Evolutionary conservation across 2,888 invertebrate genomes (phyloP), one percentile per base, ranked within the genome.

Genomic region (Ophonus ardosiacus): DNA sequence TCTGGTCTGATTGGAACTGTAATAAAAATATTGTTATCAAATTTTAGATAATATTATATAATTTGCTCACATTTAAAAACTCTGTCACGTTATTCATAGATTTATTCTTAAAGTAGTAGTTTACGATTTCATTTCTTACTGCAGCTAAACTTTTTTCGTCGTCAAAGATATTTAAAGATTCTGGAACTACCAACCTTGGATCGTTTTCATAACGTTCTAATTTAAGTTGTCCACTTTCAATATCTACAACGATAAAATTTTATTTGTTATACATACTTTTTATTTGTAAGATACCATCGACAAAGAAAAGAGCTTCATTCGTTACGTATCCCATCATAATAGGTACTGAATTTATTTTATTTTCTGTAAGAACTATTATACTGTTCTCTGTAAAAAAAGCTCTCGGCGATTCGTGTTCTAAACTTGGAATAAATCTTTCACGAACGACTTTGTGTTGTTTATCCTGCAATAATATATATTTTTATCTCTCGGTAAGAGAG

Each of bases 251-350:
- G 2, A 2, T 13, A 51, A 13, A 63, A 59, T 59, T 59, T 15
- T 15, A 59, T 7, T 59, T 59, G 7, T 3, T 15, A 59, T 59
- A 59, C 8, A 51, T 51, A 51, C 8, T 0, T 10, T 51, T 51
- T 13, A 51, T 13, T 51, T 5, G 43, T 51, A 13, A 10, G 13
- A 51, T 51, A 51, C 43, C 43, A 2, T 51, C 24, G 4, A 63
- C 2, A 18, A 24, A 18, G 18, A 63, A 63, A 13, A 63, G 31
- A 7, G 40, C 68, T 81, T 81, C 81, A 68, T 68, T 24, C 0
- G 68, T 24, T n/a, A 68, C 68, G 15, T 81, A 81, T 10, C 81
- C 81, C 17, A 65, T 81, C 51, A 81, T 68, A 51, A 40, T 8
- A 15, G 81, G 81, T 43, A 81, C 51, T 2, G 68, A 24, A 21